Evolutionary conservation across 2,888 invertebrate species (phyloP).

Genomic region (Heliconius hortense): DNA sequence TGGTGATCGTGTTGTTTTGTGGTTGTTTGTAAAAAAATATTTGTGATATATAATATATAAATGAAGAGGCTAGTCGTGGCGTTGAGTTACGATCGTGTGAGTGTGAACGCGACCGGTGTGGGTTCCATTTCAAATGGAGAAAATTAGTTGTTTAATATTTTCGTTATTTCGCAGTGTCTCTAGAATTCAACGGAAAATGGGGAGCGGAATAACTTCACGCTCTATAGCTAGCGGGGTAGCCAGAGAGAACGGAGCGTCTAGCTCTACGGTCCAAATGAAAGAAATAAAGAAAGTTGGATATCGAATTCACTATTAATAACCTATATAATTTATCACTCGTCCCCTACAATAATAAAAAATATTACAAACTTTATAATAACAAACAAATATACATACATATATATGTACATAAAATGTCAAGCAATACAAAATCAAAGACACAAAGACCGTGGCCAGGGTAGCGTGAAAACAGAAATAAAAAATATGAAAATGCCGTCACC

Average conservation of each 20-base stretch:
- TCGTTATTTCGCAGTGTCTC: no score
- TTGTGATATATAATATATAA: neutral
- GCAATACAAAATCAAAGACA: slow-evolving; percentile 48
- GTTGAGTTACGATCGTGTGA: no score
- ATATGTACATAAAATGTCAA: slow-evolving; percentile 40
- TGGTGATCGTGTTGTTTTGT: slow-evolving; percentile 27
- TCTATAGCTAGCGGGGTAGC: no score
- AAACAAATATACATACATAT: neutral
- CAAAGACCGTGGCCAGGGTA: slow-evolving; percentile 57
- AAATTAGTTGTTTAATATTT: no score
- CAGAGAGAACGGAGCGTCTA: no score
- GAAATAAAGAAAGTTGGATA: neutral
- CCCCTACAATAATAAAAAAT: slow-evolving; percentile 15
- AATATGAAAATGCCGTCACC: slow-evolving; percentile 68
- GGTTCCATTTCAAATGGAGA: no score
- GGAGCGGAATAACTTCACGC: no score
- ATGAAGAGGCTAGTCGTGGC: neutral
- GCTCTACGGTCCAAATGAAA: neutral
- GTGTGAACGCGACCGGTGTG: no score
- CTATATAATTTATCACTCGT: neutral
- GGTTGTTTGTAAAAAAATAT: neutral
- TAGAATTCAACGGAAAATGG: no score
- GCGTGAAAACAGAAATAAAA: slow-evolving; percentile 60
- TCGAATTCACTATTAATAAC: neutral
- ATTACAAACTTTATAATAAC: slow-evolving; percentile 33